Base-by-base conservation (phyloP, 2,797 vertebrate genomes). In the Danio choprae region DNA sequence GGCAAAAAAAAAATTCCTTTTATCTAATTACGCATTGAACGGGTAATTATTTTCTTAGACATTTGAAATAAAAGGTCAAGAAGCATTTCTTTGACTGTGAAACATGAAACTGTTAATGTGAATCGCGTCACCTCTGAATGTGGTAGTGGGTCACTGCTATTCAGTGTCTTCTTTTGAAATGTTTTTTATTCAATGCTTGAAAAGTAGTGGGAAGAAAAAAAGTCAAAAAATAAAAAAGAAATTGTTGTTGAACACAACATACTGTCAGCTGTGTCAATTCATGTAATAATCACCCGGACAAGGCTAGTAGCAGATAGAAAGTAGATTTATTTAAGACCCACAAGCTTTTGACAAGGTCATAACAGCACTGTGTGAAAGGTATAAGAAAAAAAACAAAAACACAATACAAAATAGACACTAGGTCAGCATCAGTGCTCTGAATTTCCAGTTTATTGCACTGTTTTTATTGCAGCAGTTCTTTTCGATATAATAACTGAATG, bases 301-400 rank as follows among this genome's bases (percentile, higher is more conserved):
- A 69, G n/a, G 53, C 53, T 43, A 59, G n/a, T 46, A 55, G 18
- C 13, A 13, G 11, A 58, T 22, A 44, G 11, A 58, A 58, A n/a
- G 15, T 53, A 2, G 2, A 18, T 68, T 48, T 68, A 38, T 68
- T 67, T n/a, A 41, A 44, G 22, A 44, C 48, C 18, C 46, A 51
- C 59, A 53, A 63, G 38, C 38, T 43, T 68, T 68, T 68, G 41
- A 11, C 64, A 59, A 59, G 53, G 43, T 38, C 41, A 77, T 59
- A 41, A 40, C 43, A 48, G 13, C n/a, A 5, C 29, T 59, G 9
- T 18, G 43, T 41, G 36, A 77, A 58, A 67, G 4, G 18, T 18
- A 44, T 4, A 38, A 6, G 1, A 41, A 29, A 29, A 29, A 29
- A 41, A 67, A 12, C n/a, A 44, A 56, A 53, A 44, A 44, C 62